A percentile compares a stretch with the other conserved stretches of the same genome.
Conservation (phyloP, 1,140 invertebrate species). For the Caenorhabditis remanei region DNA sequence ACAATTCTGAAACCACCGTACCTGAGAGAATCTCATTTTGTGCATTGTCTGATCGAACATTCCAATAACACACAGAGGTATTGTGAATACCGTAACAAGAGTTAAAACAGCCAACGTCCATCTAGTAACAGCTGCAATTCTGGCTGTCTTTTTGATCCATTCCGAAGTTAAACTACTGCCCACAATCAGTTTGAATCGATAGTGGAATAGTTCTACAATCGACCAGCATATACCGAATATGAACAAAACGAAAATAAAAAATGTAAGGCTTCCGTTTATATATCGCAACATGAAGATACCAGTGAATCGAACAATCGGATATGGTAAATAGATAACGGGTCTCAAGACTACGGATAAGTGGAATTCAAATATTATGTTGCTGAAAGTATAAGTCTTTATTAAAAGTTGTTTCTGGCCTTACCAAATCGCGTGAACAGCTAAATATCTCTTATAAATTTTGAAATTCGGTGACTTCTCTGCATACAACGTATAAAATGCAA, state of each 20-base stretch:
- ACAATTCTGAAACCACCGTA: too few relatives aligned
- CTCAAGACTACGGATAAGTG: constrained; percentile 1
- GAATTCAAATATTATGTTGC: constrained; percentile 9
- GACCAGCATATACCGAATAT: neutral
- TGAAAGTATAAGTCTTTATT: neutral
- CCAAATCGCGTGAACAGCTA: neutral
- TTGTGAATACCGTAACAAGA: neutral
- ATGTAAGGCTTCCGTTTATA: neutral
- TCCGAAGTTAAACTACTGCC: neutral
- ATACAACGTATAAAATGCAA: constrained; percentile 1
- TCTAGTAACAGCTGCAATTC: neutral
- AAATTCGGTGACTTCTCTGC: neutral
- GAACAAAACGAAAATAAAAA: neutral
- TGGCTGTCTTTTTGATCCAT: neutral
- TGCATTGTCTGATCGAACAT: constrained; percentile 1
- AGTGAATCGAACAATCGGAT: neutral
- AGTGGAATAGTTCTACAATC: neutral
- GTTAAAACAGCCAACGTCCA: neutral
- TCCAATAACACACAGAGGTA: neutral
- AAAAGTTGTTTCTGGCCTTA: neutral
- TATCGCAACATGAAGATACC: neutral
- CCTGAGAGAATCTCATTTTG: neutral
- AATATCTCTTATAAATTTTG: constrained; percentile 2
- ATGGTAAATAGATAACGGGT: neutral
- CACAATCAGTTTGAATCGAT: constrained; percentile 9